Evolutionary conservation across 2,113 vertebrate genomes (phyloP), one percentile per base, ranked within the genome.

Genomic region (Ammodytes marinus): DNA sequence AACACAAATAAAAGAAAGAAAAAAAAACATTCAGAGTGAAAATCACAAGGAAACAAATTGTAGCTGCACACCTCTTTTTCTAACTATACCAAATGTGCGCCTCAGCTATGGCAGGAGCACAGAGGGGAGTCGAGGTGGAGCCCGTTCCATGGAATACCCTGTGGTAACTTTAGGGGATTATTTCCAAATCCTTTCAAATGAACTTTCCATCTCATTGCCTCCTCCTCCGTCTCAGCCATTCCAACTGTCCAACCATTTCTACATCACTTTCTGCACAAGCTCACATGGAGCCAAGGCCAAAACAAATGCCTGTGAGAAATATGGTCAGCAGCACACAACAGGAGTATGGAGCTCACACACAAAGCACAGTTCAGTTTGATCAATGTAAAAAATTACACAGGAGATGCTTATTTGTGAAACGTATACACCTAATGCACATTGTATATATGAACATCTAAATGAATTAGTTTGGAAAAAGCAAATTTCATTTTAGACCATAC

Each of bases 231-330:
- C 94, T 94, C 91, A 94, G 94, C 94, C 93, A 93, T 95, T 95
- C 89, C 94, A 95, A 96, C 94, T 76, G 93, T 95, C 95, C 89
- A 83, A 94, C 83, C 86, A 55, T 89, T 95, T 96, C 95, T 95
- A 91, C 93, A 95, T 96, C 94, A 95, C 86, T 58, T 88, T 96
- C 83, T 89, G 93, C 93, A 95, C 91, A 92, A 94, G 57, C 64
- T 70, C 46, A 71, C 75, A 46, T 58, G 82, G 77, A 88, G n/a
- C 86, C 66, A 7, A 55, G 66, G 66, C 85, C 76, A 87, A 93
- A 86, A 77, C 81, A 88, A 87, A 89, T 70, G 83, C 37, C 81
- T 86, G 85, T 82, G 91, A 92, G 86, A 90, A 92, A 86, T 79
- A 90, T 86, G 72, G 52, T 59, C 65, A 42, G 52, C 37, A 40